Conservation (phyloP, 2,113 vertebrate species). For the Leptobrachium leishanense region DNA sequence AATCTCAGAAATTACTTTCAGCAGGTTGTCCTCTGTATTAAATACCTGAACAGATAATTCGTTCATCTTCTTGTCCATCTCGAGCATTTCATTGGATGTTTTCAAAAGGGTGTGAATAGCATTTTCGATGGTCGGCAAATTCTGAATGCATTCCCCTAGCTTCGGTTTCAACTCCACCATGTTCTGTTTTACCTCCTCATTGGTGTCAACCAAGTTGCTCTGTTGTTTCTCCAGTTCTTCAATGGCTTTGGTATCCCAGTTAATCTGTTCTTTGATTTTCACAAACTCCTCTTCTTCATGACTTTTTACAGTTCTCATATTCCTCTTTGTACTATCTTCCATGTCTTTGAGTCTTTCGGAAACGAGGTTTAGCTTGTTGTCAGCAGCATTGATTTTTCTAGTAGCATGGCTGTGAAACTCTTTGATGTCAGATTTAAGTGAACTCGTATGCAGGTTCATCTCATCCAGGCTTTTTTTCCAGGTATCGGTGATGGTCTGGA, state of each 20-base stretch:
- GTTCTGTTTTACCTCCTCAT: conserved; percentile 66
- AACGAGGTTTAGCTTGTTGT: conserved; percentile 72
- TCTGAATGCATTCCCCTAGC: conserved; percentile 73
- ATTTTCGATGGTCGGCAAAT: conserved; percentile 80
- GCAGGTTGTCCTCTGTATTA: conserved; percentile 78
- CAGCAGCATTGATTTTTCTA: conserved; percentile 77
- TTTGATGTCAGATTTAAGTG: conserved; percentile 76
- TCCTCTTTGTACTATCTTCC: conserved; percentile 84
- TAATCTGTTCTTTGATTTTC: conserved; percentile 68
- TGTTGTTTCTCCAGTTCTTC: conserved; percentile 72
- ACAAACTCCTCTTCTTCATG: conserved; percentile 83
- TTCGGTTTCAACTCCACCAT: conserved; percentile 72
- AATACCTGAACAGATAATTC: conserved; percentile 78
- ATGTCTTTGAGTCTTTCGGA: conserved; percentile 79
- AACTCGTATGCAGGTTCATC: conserved; percentile 66
- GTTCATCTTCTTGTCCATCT: conserved; percentile 74
- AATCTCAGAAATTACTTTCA: conserved; percentile 75
- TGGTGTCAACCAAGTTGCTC: conserved; percentile 60
- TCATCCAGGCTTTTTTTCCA: conserved; percentile 75
- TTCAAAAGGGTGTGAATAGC: conserved; percentile 80
- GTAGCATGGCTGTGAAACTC: conserved; percentile 73
- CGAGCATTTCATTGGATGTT: conserved; percentile 73
- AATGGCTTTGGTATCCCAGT: conserved; percentile 70
- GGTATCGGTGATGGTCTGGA: conserved; percentile 75
- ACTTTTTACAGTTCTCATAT: conserved; percentile 78